Evolutionary conservation across 2,113 vertebrate species (phyloP).

Genomic region (Sclerurus mexicanus): DNA sequence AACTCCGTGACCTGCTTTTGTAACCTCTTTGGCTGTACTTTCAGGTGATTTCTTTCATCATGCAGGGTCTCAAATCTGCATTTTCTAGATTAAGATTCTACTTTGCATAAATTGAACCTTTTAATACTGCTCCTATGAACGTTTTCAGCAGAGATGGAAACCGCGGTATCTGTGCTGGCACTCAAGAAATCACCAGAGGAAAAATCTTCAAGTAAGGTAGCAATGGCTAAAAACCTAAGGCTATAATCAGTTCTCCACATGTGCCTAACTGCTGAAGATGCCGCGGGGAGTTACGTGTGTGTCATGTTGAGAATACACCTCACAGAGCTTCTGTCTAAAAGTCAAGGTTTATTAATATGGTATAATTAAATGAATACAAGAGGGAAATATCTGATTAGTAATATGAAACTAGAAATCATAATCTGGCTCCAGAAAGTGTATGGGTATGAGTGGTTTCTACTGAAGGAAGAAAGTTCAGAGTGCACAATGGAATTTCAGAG

Average conservation of each 20-base stretch:
- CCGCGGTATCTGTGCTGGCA: background rate
- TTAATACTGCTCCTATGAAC: background rate
- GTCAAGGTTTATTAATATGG: constrained; percentile 36
- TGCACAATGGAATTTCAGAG: background rate
- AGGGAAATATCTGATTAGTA: constrained; percentile 9
- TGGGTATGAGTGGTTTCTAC: background rate
- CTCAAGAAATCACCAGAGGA: background rate
- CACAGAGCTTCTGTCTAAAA: background rate
- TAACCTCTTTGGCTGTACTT: background rate
- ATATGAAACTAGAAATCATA: background rate
- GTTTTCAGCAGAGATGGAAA: background rate
- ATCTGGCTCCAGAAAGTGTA: background rate
- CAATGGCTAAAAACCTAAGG: background rate
- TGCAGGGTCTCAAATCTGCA: background rate
- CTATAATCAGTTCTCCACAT: background rate
- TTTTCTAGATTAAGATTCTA: constrained; percentile 22
- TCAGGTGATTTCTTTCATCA: background rate
- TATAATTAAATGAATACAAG: constrained; percentile 20
- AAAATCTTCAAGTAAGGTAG: background rate
- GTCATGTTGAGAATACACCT: background rate
- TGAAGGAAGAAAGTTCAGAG: background rate
- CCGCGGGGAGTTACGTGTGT: background rate
- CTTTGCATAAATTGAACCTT: background rate
- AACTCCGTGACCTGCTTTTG: background rate
- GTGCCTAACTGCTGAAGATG: background rate